Percentiles rank a stretch among this genome's conserved stretches.
These are phyloP conservation scores for Esperia sulphurella DNA, from an alignment of 2,888 invertebrate genomes.

Conservation along the genomic window DNA sequence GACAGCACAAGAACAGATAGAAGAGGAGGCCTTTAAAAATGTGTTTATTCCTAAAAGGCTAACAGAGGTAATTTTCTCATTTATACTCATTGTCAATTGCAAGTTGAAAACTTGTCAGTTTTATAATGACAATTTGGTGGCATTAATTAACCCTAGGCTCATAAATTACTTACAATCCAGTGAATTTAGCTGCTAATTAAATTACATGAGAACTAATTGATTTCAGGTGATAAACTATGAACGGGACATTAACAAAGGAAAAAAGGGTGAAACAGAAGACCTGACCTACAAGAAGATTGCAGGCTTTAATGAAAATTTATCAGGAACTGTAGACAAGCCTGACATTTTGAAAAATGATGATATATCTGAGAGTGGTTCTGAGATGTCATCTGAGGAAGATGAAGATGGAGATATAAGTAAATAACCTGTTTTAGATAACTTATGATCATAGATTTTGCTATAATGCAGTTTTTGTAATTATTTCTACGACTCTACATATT, in stretches of 20 bases:
- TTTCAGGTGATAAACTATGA: conserved; percentile 89
- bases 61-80: conserved; percentile 83
- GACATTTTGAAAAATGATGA: conserved; percentile 78
- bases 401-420: conserved; percentile 36
- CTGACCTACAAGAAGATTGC: conserved; percentile 92
- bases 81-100: too few species aligned
- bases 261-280: conserved; percentile 84
- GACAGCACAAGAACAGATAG: conserved; percentile 87
- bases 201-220: not conserved
- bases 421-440: conserved; percentile 1
- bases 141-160: too few species aligned
- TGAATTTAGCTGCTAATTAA: too few species aligned
- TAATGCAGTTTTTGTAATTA: too few species aligned
- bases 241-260: conserved; percentile 89
- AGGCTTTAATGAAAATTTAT: conserved; percentile 89
- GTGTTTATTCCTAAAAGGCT: conserved; percentile 95
- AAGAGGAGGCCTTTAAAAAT: conserved; percentile 96
- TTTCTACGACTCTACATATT: too few species aligned
- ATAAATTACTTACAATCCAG: too few species aligned
- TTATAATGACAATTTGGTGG: too few species aligned
- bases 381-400: conserved; percentile 42
- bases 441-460: too few species aligned
- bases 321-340: conserved; percentile 84
- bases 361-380: conserved; percentile 48
- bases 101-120: too few species aligned